A percentile compares a stretch with the other conserved stretches of the same genome.
Conservation (phyloP, 2,888 invertebrate genomes). For the Yponomeuta plumbellus region DNA sequence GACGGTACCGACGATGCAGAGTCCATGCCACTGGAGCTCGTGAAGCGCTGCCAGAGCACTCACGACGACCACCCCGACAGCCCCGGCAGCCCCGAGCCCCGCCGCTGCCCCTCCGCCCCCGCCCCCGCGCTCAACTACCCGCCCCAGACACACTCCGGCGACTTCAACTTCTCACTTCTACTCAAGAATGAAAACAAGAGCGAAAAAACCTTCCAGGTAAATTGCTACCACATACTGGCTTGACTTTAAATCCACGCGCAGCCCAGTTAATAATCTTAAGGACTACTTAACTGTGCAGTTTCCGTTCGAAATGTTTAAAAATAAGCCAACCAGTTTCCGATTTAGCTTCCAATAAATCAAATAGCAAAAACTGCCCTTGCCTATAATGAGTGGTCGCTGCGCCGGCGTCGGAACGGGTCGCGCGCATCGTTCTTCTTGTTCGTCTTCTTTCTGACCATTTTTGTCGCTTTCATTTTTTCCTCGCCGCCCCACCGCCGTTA, state of each 20-base stretch:
- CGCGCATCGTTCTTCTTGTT: slow-evolving; percentile 37
- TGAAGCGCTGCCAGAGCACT: slow-evolving; percentile 62
- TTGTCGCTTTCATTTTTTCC: slow-evolving; percentile 59
- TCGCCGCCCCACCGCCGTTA: slow-evolving; percentile 40
- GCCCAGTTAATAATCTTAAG: slow-evolving; percentile 16
- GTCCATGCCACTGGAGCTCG: slow-evolving; percentile 54
- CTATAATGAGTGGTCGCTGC: slow-evolving; percentile 67
- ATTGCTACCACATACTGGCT: not conserved
- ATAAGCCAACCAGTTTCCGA: slow-evolving; percentile 69
- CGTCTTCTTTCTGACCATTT: slow-evolving; percentile 62
- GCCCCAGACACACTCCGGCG: slow-evolving; percentile 39
- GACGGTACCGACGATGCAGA: slow-evolving; percentile 49
- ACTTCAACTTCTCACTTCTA: slow-evolving; percentile 55
- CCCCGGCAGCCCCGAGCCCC: slow-evolving; percentile 43
- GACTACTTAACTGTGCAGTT: slow-evolving; percentile 65
- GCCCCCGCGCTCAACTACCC: slow-evolving; percentile 45
- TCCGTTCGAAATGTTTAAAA: slow-evolving; percentile 71
- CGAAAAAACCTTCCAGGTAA: slow-evolving; percentile 67
- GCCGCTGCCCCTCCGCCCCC: slow-evolving; percentile 61
- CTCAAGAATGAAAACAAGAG: slow-evolving; percentile 65
- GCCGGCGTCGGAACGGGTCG: slow-evolving; percentile 59
- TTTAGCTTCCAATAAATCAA: slow-evolving; percentile 72
- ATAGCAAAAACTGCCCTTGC: slow-evolving; percentile 73
- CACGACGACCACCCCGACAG: slow-evolving; percentile 53
- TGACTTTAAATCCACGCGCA: not conserved